Evolutionary conservation across 2,113 vertebrate species (phyloP).

Genomic region (Phaethon lepturus): DNA sequence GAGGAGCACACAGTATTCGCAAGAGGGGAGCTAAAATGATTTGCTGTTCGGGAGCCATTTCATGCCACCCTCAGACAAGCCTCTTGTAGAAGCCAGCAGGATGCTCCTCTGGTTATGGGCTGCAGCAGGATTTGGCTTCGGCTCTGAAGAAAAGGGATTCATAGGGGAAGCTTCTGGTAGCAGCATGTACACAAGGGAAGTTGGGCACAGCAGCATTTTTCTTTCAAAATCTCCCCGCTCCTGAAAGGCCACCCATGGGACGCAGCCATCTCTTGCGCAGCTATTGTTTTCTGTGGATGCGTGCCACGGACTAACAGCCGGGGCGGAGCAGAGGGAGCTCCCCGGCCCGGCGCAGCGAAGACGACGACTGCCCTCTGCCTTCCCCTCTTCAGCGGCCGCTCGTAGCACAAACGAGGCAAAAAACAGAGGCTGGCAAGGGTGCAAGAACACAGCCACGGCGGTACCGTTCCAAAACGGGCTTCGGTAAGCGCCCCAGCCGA

Average conservation of each 20-base stretch:
- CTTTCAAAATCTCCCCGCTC: slow-evolving; percentile 58
- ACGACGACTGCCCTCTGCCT: slow-evolving; percentile 64
- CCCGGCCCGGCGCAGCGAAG: not conserved
- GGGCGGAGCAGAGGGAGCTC: not conserved
- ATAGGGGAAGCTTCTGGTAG: slow-evolving; percentile 52
- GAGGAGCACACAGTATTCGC: not conserved
- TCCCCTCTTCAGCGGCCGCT: slow-evolving; percentile 13
- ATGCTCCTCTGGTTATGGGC: slow-evolving; percentile 25
- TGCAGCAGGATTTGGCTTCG: not conserved
- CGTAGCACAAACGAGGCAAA: not conserved
- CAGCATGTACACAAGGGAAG: slow-evolving; percentile 49
- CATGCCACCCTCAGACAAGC: slow-evolving; percentile 45
- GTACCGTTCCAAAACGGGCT: not conserved
- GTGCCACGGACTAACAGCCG: not conserved
- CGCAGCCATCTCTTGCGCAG: not conserved
- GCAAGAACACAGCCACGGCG: not conserved
- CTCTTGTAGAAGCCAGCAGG: slow-evolving; percentile 47
- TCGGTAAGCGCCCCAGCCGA: not conserved
- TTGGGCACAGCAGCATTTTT: slow-evolving; percentile 41
- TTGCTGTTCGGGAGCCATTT: slow-evolving; percentile 17
- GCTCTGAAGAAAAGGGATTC: slow-evolving; percentile 47
- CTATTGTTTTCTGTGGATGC: slow-evolving; percentile 55
- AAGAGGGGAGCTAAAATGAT: not conserved
- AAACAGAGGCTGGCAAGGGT: not conserved
- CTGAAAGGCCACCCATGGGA: slow-evolving; percentile 66